Conservation (phyloP, 1,140 invertebrate species). For the Brachionus rotundiformis region DNA sequence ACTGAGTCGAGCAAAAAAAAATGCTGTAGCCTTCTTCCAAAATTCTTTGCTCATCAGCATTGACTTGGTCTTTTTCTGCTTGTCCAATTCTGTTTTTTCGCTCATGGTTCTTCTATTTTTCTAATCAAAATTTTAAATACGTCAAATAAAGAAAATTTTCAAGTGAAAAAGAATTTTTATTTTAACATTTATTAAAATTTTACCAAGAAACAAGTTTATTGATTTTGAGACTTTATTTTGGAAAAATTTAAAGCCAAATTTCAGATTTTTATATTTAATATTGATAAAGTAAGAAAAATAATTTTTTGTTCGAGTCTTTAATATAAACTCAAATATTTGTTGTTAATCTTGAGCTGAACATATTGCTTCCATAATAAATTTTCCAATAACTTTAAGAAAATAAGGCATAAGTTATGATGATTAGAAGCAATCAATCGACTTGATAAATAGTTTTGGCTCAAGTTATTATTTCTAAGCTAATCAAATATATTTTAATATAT, state of each 20-base stretch:
- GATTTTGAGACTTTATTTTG: background rate
- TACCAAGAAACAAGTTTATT: background rate
- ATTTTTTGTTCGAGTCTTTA: background rate
- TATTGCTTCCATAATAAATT: constrained; percentile 22
- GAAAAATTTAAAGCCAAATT: constrained; percentile 2
- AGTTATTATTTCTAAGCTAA: background rate
- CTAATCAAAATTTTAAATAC: background rate
- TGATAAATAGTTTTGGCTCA: background rate
- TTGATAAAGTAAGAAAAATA: background rate
- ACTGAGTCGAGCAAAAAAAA: constrained; percentile 84
- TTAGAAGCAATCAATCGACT: background rate
- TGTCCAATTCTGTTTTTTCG: background rate
- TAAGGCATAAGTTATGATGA: constrained; percentile 37
- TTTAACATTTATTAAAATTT: background rate
- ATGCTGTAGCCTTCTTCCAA: constrained; percentile 21
- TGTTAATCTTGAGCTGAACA: background rate
- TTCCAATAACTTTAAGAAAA: constrained; percentile 18
- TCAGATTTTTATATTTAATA: background rate
- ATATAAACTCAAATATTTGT: background rate
- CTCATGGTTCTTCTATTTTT: background rate
- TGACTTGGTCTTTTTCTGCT: background rate
- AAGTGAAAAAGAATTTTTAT: background rate
- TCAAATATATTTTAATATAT: background rate
- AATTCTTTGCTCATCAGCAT: background rate
- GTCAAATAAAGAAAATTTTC: background rate